Percentiles rank a stretch among this genome's conserved stretches.
Evolutionary conservation across 2,888 invertebrate species (phyloP).

Genomic region (Drosophila fulvimacula): DNA sequence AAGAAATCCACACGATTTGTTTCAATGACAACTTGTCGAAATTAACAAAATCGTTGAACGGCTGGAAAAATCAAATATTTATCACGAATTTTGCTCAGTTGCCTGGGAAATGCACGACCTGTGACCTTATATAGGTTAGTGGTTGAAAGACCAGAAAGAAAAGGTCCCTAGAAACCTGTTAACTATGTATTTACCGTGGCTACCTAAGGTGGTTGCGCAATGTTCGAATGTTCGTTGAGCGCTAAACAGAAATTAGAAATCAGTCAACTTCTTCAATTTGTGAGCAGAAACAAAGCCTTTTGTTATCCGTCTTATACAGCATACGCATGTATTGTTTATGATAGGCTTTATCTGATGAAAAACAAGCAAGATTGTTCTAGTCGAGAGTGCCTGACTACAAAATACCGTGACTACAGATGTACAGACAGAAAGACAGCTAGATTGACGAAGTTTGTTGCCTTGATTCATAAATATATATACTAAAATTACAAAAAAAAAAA

Average conservation of each 20-base stretch:
- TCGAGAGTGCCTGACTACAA: background rate
- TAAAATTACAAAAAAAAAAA: no score
- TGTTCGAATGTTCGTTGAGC: background rate
- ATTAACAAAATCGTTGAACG: background rate
- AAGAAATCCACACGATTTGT: background rate
- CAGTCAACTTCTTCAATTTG: background rate
- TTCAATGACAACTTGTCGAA: conserved; percentile 31
- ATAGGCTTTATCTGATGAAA: background rate
- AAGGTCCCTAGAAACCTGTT: background rate
- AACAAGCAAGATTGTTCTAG: background rate
- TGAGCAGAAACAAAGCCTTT: background rate
- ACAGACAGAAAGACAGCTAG: background rate
- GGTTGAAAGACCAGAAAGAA: background rate
- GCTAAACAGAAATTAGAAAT: background rate
- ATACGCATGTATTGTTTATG: background rate
- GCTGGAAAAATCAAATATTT: conserved; percentile 12
- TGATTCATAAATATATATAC: background rate
- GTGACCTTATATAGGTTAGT: conserved; percentile 31
- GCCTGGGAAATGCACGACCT: conserved; percentile 36
- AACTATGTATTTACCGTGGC: background rate
- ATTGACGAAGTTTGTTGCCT: background rate
- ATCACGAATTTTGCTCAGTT: background rate
- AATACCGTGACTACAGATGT: background rate
- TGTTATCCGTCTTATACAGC: background rate
- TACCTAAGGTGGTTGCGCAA: background rate